Evolutionary conservation across 1,140 invertebrate species (phyloP), one percentile per base, ranked within the genome.

Genomic region (Charaxes varanes): DNA sequence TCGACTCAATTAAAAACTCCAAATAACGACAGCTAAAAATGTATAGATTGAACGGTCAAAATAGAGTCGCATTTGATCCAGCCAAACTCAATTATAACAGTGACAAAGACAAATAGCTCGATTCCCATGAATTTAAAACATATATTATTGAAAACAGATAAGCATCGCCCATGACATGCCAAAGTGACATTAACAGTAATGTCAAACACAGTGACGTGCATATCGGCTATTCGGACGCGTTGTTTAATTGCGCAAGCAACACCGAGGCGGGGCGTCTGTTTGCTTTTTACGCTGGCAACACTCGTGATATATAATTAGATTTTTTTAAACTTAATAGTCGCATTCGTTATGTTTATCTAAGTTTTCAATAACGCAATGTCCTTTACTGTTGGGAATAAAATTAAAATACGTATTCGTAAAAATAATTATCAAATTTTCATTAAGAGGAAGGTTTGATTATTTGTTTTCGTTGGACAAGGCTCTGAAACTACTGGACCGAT

Each of bases 141-240:
- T 53, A 63, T 67, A 65, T 64, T 68, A 72, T 72, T 66, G 68
- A 71, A 74, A 73, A 66, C 34, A 35, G 72, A 77, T 74, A 72
- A 50, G 16, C 13, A 78, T 73, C 68, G 27, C 24, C 44, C 55
- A 71, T 79, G 64, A 79, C 74, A 79, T 79, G 74, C 74, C 63
- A 79, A 74, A 65, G 44, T 48, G 52, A 70, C 71, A 79, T 79
- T 76, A 79, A 74, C 69, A 68, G 62, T 61, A 66, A 53, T 74
- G 64, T 73, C 64, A 73, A 76, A 73, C 67, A 74, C 51, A 64
- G 66, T 70, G 67, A 72, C 59, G 53, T 60, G 49, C 51, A 59
- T 58, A 72, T 72, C 50, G 59, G 71, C 64, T 71, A 70, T 71
- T 66, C 60, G 60, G 58, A 53, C 60, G 66, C 64, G 61, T 61